Evolutionary conservation across 2,113 vertebrate species (phyloP), one percentile per base, ranked within the genome.

Genomic region (Cebidichthys violaceus): DNA sequence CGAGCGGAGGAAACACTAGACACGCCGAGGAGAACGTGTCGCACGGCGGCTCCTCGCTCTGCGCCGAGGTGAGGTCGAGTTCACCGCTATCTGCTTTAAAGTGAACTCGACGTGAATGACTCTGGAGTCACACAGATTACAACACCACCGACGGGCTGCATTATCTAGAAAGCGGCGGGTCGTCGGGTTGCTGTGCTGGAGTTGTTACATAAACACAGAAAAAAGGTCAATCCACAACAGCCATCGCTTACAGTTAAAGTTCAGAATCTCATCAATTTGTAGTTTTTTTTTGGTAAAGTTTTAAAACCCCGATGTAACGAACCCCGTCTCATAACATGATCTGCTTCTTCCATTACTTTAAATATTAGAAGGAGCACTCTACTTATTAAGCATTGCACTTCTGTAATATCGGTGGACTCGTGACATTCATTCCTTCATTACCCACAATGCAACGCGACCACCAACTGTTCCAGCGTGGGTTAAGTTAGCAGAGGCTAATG

Each of bases 1-100:
- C n/a, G n/a, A 73, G 82, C 70, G 41, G 17, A 79, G 73, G 83
- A 84, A 88, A 88, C 82, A 75, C 70, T 52, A 89, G 75, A 86
- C 74, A 73, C 45, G 57, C 59, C 59, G 79, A n/a, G n/a, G 62
- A 64, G 68, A 60, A 73, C 39, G 72, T 77, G 75, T 61, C 20
- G 17, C 4, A 45, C 47, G 18, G 88, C 64, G 27, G 76, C 69
- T 57, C 47, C 65, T 83, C 47, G 70, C 55, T 69, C 60, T 35
- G 9, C 13, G 33, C 6, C 54, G 17, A 33, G 41, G 2, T 79
- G 74, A 69, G 77, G 59, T 77, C 41, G 41, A 65, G 67, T 59
- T 75, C 69, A 57, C 14, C 15, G 11, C 71, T 6, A 57, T 73
- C 70, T 43, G 69, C 52, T 85, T 79, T 31, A 39, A 41, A 60